These are phyloP conservation scores for rabbit (Oryctolagus cuniculus) DNA, from an alignment of 2,113 vertebrate species.

Conservation along the genomic window DNA sequence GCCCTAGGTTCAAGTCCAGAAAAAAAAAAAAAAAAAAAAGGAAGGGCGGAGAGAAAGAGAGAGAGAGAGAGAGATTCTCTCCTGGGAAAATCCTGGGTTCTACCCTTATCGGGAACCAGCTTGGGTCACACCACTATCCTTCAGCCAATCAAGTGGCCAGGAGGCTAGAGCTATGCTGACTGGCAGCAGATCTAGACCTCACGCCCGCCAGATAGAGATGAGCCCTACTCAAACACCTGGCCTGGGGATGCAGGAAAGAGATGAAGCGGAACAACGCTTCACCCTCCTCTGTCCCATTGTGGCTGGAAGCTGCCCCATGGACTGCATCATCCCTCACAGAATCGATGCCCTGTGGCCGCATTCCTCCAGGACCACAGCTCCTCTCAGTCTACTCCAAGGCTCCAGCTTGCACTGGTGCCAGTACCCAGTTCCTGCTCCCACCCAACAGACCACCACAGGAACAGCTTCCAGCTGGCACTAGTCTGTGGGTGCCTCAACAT, in stretches of 20 bases:
- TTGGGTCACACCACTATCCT: neutral
- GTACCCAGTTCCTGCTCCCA: neutral
- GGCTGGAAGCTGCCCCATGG: neutral
- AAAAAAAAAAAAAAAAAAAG: conserved; percentile 21
- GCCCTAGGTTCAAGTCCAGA: neutral
- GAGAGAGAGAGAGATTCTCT: neutral
- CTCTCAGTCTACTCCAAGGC: neutral
- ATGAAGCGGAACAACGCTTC: no score
- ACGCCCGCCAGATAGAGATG: neutral
- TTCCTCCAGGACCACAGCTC: neutral
- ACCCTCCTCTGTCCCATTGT: neutral
- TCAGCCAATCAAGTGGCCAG: neutral
- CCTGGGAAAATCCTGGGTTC: neutral
- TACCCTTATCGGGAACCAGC: neutral
- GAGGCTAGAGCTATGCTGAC: neutral
- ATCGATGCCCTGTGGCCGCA: neutral
- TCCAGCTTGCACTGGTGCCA: neutral
- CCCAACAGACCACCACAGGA: neutral
- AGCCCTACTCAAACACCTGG: neutral
- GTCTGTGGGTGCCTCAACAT: neutral
- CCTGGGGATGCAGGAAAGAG: neutral
- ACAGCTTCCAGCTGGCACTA: neutral
- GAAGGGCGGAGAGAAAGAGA: no score
- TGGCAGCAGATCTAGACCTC: neutral
- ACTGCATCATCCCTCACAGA: neutral